Conservation (phyloP, 1,140 invertebrate species). For the Campodea augens region DNA sequence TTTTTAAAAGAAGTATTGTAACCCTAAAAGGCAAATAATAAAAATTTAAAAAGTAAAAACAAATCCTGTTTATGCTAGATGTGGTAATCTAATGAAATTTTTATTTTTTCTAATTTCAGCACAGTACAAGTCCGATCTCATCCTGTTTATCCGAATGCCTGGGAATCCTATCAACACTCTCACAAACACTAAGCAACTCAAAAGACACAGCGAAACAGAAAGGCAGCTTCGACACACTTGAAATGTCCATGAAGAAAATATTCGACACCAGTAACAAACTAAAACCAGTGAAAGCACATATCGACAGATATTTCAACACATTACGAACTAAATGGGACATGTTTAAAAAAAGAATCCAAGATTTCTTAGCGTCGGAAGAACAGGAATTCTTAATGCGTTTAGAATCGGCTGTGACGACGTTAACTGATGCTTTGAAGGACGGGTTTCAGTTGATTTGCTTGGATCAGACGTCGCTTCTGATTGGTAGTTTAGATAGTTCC, state of each 20-base stretch:
- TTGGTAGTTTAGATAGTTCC: conserved; percentile 21
- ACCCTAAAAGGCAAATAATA: too few relatives aligned
- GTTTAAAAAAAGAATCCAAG: conserved; percentile 26
- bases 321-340: conserved; percentile 41
- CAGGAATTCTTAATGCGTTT: too few relatives aligned
- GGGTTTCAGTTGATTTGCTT: conserved; percentile 39
- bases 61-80: too few relatives aligned
- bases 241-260: conserved; percentile 27
- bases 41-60: too few relatives aligned
- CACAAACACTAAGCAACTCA: too few relatives aligned
- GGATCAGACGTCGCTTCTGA: conserved; percentile 30
- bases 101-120: conserved; percentile 18
- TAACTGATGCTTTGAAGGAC: conserved; percentile 36
- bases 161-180: too few relatives aligned
- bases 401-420: conserved; percentile 34
- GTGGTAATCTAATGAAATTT: conserved; percentile 15
- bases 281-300: conserved; percentile 29
- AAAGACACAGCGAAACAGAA: too few relatives aligned
- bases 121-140: conserved; percentile 11
- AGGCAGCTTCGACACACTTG: neutral
- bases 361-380: too few relatives aligned
- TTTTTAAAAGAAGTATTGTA: too few relatives aligned
- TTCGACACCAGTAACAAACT: conserved; percentile 23
- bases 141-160: conserved; percentile 35
- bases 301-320: conserved; percentile 37